Base-by-base conservation (phyloP, 2,113 vertebrate genomes). In the Leucoraja erinaceus region DNA sequence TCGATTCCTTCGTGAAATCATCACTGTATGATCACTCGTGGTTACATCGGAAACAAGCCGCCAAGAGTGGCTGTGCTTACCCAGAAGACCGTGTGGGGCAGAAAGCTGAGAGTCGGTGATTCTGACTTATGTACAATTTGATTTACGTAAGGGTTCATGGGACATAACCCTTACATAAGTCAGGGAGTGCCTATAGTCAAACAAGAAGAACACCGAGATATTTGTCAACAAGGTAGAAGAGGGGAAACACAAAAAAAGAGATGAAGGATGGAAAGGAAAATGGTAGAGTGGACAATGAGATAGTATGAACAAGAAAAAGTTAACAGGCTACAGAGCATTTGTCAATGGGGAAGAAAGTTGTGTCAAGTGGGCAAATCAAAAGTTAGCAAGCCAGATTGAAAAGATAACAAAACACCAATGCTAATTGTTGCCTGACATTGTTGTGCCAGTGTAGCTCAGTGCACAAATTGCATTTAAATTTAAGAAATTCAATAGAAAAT, bases 391-490 rank as follows among this genome's bases (percentile, higher is more conserved):
- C 63, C 28, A 88, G 28, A 31, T 88, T 63, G 83, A 66, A 14
- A 88, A 88, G 28, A 31, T 59, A 88, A 59, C 28, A 63, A 63
- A 88, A 88, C 14, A 63, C 14, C 56, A 63, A 25, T 33, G 59
- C 83, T 88, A 31, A 31, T 88, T 88, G 14, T n/a, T n/a, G 6
- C 14, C 18, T 88, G 63, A 88, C n/a, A 14, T 88, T 18, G 59
- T 31, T 12, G 18, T 88, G 83, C 12, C 16, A 88, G 31, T 28
- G 38, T 31, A 88, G n/a, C 59, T 31, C 20, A 14, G 31, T 31
- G 22, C 56, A n/a, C 81, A 86, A 86, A 86, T 86, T 86, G n/a
- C 56, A 86, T 59, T 61, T 28, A 84, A 84, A 10, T 84, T 16
- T 31, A 31, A 63, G 59, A 63, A 63, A 88, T 63, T 31, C 12